Evolutionary conservation across 2,888 invertebrate genomes (phyloP), one percentile per base, ranked within the genome.

Genomic region (Axea sp.): DNA sequence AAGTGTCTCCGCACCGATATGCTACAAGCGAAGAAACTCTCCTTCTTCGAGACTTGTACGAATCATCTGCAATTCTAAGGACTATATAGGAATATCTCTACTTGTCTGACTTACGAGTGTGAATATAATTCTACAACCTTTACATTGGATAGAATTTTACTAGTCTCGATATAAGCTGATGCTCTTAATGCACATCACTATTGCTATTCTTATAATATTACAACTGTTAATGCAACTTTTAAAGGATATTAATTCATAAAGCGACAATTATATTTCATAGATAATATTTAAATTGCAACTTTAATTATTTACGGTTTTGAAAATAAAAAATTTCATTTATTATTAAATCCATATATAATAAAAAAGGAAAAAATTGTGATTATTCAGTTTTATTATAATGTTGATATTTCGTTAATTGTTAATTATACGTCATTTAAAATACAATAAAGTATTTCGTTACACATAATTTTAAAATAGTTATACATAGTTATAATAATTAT

Each of bases 21-120:
- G 19, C 26, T 28, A 19, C 30, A 6, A 41, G 35, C 57, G 39
- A 31, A 37, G 17, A 22, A 53, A 53, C 62, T 59, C 51, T 65
- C 60, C 68, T 51, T 33, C 69, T 22, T 68, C 28, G 19, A 45
- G 62, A 76, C 77, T 77, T 73, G 74, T 59, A 60, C 69, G 81
- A 79, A 81, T 81, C 81, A 83, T 83, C 83, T 83, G 82, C 82
- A 84, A 82, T 82, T 74, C 59, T 64, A 45, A 64, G 59, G 45
- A 81, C 80, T 51, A 11, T 37, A 47, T 39, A 62, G 62, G 33
- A 68, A 73, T 73, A 68, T 51, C 51, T 73, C 37, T 31, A 55
- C 62, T 35, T 60, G 62, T 33, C 9, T 57, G 51, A 59, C 30
- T 39, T 51, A 62, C 41, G 41, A 76, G 57, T 62, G 24, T 55